Base-by-base conservation (phyloP, 1,140 invertebrate genomes). In the Brachionus plicatilis region DNA sequence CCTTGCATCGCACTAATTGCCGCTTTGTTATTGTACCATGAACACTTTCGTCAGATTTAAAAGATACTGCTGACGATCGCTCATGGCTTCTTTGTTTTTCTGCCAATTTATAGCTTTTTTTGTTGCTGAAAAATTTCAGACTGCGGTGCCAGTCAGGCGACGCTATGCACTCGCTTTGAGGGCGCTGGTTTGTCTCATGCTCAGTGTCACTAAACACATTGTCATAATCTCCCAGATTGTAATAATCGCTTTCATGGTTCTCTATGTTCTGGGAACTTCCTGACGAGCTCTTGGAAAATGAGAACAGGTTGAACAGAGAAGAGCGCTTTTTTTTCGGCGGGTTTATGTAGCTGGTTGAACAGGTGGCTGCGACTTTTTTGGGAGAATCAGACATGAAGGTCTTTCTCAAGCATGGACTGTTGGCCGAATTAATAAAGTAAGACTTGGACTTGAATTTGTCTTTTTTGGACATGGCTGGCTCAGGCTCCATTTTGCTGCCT, bases 391-490 rank as follows among this genome's bases (percentile, higher is more conserved):
- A 72, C n/a, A 43, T n/a, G 33, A 43, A 72, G 24, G 17, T 43
- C 24, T 43, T 72, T 1, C 68, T 37, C 5, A 72, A 43, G 20
- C 68, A 20, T 17, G 68, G 41, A 3, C 33, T 43, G 0, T 70
- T 33, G 29, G 9, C 45, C n/a, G 72, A 76, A 76, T 29, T 76
- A 4, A 76, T 76, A 14, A 76, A 76, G 29, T 76, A 76, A 12
- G 72, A 76, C 24, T 76, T 76, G 27, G 72, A 76, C 11, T 76
- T 76, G 17, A 76, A 27, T 76, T 76, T 76, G 45, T 76, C 72
- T 5, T 50, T 33, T 33, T 76, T 76, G 27, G 72, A 76, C 6
- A 76, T 76, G 0, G 20, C 37, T 43, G 68, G 41, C 8, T 45
- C 68, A 14, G 68, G n/a, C 8, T 72, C 68, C 7, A 72, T 72